Evolutionary conservation across 2,888 invertebrate genomes (phyloP), one percentile per base, ranked within the genome.

Genomic region (Xiphydria camelus): DNA sequence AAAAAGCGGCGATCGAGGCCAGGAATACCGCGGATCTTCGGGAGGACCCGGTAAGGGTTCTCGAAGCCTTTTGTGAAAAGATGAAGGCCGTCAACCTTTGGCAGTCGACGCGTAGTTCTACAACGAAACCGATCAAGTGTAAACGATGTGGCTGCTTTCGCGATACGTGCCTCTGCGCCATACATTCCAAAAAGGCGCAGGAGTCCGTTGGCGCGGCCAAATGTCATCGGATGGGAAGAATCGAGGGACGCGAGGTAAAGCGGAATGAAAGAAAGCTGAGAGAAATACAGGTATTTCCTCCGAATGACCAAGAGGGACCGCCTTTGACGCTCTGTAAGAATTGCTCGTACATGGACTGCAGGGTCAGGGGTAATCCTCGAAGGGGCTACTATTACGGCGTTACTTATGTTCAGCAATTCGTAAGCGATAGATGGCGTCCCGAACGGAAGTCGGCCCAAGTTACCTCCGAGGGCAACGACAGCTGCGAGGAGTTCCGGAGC

Each of bases 281-380:
- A n/a, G n/a, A n/a, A n/a, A 62, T 70, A 38, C 36, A 66, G 1
- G 55, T 70, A n/a, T 69, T 62, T 47, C 68, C 70, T 5, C 66
- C 69, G 0, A 40, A 54, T 4, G 64, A 58, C 0, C 59, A 62
- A 3, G 9, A 22, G 3, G 66, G 68, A 6, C 50, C 57, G 4
- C 69, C 70, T 1, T 34, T 70, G 33, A 58, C 60, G 1, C 62
- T 70, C 2, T 41, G 55, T 23, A 70, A 67, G 41, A 61, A 52
- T 10, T 61, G 59, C 3, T 70, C 70, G 19, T 64, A 61, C 31
- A 58, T 70, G 25, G 58, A 58, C 12, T 66, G 66, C 17, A 53
- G 48, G 19, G 52, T 64, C 4, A 47, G 45, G 10, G 62, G 64
- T 2, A 55, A 64, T 21, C 33, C 25, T 3, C 15, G 48, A 1